Conservation (phyloP, 2,888 invertebrate genomes). For the Limnephilus rhombicus region DNA sequence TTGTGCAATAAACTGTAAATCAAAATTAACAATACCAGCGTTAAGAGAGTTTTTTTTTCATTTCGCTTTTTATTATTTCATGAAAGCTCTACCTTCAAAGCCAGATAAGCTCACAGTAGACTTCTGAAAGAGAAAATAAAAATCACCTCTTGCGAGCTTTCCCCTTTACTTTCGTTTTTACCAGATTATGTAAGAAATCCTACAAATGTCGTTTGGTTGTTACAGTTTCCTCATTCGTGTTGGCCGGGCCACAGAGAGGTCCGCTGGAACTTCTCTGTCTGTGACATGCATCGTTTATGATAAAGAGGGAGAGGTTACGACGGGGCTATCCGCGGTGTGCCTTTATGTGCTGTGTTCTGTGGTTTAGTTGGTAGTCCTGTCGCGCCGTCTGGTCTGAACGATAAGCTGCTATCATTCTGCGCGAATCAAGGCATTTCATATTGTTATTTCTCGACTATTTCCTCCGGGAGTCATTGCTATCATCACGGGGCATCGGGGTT, state of each 20-base stretch:
- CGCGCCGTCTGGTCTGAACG: slow-evolving; percentile 35
- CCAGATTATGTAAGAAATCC: slow-evolving; percentile 17
- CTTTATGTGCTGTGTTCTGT: background rate
- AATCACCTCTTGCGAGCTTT: background rate
- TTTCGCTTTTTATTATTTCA: background rate
- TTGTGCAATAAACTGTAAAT: background rate
- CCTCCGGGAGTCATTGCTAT: background rate
- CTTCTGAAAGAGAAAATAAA: background rate
- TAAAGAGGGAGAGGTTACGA: background rate
- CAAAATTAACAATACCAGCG: background rate
- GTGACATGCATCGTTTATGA: background rate
- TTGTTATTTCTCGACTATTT: background rate
- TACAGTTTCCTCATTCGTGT: slow-evolving; percentile 8
- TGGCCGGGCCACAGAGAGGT: background rate
- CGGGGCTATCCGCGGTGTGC: background rate
- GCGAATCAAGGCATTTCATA: slow-evolving; percentile 21
- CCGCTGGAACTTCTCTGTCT: background rate
- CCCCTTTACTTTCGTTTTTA: background rate
- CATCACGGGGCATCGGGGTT: background rate
- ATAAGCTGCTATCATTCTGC: slow-evolving; percentile 18
- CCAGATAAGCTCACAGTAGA: background rate
- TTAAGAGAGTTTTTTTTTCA: background rate
- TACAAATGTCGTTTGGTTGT: slow-evolving; percentile 12
- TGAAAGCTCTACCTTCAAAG: background rate
- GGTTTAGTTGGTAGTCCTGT: background rate